Conservation (phyloP, 2,113 vertebrate species). For the Triplophysa siluroides region DNA sequence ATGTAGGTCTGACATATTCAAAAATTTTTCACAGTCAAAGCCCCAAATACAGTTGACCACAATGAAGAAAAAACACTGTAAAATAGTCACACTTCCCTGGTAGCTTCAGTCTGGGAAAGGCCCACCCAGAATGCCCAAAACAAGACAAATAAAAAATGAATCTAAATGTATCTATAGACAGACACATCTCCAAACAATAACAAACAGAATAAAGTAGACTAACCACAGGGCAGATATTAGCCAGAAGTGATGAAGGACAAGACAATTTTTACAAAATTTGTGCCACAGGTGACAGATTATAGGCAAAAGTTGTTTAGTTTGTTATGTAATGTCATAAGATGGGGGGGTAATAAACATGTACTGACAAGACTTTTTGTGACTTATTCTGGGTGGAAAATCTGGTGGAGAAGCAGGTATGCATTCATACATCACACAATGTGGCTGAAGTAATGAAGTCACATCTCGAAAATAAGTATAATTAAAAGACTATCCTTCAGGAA, state of each 20-base stretch:
- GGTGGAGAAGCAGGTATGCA: slow-evolving; percentile 67
- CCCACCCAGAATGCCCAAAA: slow-evolving; percentile 23
- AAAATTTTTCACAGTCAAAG: slow-evolving; percentile 24
- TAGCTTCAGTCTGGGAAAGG: slow-evolving; percentile 35
- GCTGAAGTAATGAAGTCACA: slow-evolving; percentile 55
- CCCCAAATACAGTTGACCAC: slow-evolving; percentile 35
- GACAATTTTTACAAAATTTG: background rate
- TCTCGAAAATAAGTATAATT: slow-evolving; percentile 64
- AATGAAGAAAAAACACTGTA: slow-evolving; percentile 21
- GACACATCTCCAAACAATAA: slow-evolving; percentile 18
- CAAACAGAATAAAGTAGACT: background rate
- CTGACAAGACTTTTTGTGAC: slow-evolving; percentile 73
- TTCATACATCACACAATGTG: slow-evolving; percentile 45
- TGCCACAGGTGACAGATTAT: slow-evolving; percentile 5
- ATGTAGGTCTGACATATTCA: background rate
- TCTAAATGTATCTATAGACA: slow-evolving; percentile 39
- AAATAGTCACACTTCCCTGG: slow-evolving; percentile 24
- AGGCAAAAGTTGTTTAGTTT: slow-evolving; percentile 12
- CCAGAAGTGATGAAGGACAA: background rate
- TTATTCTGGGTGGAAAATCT: slow-evolving; percentile 70
- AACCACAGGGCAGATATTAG: background rate
- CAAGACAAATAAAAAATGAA: slow-evolving; percentile 34
- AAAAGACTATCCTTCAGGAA: slow-evolving; percentile 77
- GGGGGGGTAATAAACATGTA: slow-evolving; percentile 71
- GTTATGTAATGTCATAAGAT: slow-evolving; percentile 12